Conservation (phyloP, 2,113 vertebrate genomes). For the Phylloscopus whistleri region DNA sequence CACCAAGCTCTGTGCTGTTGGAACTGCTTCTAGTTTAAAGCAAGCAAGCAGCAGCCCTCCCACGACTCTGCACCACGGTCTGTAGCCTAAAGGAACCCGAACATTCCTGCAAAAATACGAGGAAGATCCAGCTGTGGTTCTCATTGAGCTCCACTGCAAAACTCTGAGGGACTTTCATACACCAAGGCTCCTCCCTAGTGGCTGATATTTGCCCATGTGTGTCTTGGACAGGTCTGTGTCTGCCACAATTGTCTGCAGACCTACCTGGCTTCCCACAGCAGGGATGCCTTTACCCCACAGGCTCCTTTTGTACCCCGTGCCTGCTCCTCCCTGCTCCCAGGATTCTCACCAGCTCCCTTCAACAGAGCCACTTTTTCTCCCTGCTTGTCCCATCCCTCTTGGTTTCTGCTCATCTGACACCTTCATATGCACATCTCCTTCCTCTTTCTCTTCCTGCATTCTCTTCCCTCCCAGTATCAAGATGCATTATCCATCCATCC, state of each 20-base stretch:
- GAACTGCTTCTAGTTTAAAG: background rate
- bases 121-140: background rate
- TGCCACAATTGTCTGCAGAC: background rate
- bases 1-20: background rate
- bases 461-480: background rate
- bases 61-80: rapidly evolving
- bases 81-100: background rate
- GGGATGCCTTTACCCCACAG: background rate
- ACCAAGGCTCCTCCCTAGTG: rapidly evolving
- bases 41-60: background rate
- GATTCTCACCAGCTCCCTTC: background rate
- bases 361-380: background rate
- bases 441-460: background rate
- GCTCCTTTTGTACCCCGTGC: background rate
- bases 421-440: background rate
- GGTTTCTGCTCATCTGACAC: background rate
- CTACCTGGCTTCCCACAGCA: background rate
- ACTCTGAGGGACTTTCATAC: background rate
- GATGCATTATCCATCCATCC: background rate
- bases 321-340: background rate
- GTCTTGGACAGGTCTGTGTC: background rate
- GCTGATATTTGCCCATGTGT: background rate
- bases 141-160: background rate
- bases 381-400: background rate
- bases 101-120: background rate